Conservation (phyloP, 2,888 invertebrate species). For the Mycogona germanica region DNA sequence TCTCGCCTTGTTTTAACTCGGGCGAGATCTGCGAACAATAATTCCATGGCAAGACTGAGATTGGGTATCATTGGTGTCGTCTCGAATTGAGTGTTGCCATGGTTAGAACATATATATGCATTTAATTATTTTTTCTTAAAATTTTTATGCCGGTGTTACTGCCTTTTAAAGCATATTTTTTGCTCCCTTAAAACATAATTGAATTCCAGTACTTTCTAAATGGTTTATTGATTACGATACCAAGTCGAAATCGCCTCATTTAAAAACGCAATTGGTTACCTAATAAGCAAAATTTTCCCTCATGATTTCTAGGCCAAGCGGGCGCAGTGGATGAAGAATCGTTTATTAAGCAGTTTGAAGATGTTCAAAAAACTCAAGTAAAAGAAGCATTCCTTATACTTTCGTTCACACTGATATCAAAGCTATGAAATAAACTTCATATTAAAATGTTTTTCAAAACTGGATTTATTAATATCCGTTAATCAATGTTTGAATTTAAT, state of each 20-base stretch:
- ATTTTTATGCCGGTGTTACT: no score
- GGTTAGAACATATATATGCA: no score
- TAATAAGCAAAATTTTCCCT: background rate
- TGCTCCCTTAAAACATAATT: background rate
- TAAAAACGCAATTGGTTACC: background rate
- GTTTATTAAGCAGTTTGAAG: conserved; percentile 74
- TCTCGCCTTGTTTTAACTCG: no score
- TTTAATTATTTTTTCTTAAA: no score
- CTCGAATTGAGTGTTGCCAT: no score
- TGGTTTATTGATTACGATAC: background rate
- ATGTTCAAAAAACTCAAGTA: conserved; percentile 60
- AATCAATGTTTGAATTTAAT: no score
- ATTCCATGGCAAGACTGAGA: no score
- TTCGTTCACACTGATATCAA: background rate
- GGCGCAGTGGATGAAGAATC: conserved; percentile 82
- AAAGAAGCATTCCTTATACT: conserved; percentile 11
- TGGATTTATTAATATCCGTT: background rate
- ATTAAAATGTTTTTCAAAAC: background rate
- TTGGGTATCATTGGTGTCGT: no score
- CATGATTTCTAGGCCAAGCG: conserved; percentile 36
- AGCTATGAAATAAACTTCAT: background rate
- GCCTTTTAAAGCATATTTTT: no score
- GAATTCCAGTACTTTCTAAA: background rate
- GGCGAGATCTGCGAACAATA: no score
- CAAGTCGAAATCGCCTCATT: no score